These are phyloP conservation scores for Thomomys bottae DNA, from an alignment of 2,113 vertebrate species.

Conservation along the genomic window DNA sequence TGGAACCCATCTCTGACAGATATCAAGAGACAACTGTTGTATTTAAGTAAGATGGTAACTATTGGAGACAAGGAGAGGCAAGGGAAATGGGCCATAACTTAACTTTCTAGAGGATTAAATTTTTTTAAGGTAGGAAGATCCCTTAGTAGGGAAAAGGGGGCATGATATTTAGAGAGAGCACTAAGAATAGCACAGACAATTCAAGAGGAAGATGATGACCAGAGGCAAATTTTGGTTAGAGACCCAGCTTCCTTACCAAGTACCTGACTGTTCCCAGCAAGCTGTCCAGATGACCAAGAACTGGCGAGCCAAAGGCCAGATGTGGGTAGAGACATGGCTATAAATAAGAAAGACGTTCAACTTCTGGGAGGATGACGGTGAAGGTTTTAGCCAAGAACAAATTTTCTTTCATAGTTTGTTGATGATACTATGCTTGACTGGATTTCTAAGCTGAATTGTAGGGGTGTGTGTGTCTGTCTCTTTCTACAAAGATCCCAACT, in stretches of 20 bases:
- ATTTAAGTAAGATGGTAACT: not conserved
- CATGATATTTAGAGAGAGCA: slow-evolving; percentile 32
- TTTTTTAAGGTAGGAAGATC: not conserved
- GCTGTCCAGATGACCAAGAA: slow-evolving; percentile 64
- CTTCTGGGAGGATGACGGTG: not conserved
- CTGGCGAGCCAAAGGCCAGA: slow-evolving; percentile 46
- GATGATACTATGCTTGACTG: slow-evolving; percentile 63
- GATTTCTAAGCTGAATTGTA: slow-evolving; percentile 58
- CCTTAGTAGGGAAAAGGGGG: not conserved
- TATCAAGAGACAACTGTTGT: not conserved
- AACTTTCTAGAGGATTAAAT: not conserved
- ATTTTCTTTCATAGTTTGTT: slow-evolving; percentile 40
- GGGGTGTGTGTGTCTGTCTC: slow-evolving; percentile 64
- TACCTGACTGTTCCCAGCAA: slow-evolving; percentile 45
- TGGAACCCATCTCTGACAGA: not conserved
- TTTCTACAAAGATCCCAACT: slow-evolving; percentile 65
- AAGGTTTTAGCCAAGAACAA: not conserved
- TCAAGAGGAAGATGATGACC: slow-evolving; percentile 41
- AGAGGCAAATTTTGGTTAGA: not conserved
- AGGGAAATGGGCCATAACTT: not conserved
- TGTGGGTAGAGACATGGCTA: not conserved
- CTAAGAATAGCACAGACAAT: slow-evolving; percentile 25
- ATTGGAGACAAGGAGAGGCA: not conserved
- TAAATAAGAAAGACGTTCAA: slow-evolving; percentile 43
- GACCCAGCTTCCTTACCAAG: slow-evolving; percentile 49